Base-by-base conservation (phyloP, 2,797 vertebrate genomes). In the Tenualosa ilisha region DNA sequence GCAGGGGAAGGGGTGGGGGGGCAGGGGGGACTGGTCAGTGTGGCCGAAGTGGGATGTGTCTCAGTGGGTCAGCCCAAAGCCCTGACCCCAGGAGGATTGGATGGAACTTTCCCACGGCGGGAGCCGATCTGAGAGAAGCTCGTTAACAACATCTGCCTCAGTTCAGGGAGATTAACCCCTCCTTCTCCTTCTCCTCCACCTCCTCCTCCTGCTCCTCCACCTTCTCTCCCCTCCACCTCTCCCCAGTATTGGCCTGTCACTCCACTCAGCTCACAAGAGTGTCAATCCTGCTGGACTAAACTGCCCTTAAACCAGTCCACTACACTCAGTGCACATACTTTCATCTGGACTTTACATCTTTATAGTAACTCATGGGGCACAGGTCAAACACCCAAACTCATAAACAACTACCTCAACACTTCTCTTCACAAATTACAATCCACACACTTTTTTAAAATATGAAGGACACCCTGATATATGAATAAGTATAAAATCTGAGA, bases 141-240 rank as follows among this genome's bases (percentile, higher is more conserved):
- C 93, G 94, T 96, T 95, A 95, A 95, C 93, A 95, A 96, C 95
- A 95, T 96, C 95, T 96, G 95, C 95, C 94, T 94, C 93, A 90
- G 94, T 95, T 96, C 94, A 96, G 94, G 89, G 93, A 95, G 94
- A 95, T 96, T 96, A 96, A 94, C 93, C 94, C 92, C 89, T 91
- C 90, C 91, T 86, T 6, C 65, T 24, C 26, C 65, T 3, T 31
- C 63, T 31, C 9, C 24, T 31, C 63, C 24, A 31, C 65, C 31
- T 37, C 65, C 31, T 40, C 31, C 15, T 26, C 37, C 24, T 37
- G 3, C 12, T 15, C 17, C 90, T 88, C 82, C 92, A 90, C 91
- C 89, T 91, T 91, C 86, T 88, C 84, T 61, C 82, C 50, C 87
- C 82, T 83, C 31, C 86, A 81, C 84, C 61, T 81, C 82, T 68